Conservation (phyloP, 2,113 vertebrate genomes). For the Carassius gibelio region DNA sequence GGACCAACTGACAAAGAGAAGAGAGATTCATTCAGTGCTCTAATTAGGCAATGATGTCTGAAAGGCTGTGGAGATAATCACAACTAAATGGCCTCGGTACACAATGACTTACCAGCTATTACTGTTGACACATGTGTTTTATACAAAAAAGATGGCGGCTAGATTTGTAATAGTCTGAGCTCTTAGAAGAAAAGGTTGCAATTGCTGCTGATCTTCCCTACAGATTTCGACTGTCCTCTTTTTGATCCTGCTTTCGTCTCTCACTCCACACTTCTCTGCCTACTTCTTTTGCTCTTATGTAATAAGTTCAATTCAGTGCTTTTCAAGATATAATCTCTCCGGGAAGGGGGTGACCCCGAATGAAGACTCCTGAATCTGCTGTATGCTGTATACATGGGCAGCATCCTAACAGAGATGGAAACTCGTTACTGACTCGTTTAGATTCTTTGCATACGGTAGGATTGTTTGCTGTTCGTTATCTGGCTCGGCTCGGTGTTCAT, state of each 20-base stretch:
- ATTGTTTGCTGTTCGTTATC: no score
- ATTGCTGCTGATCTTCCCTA: neutral
- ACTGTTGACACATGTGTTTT: neutral
- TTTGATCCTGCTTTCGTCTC: neutral
- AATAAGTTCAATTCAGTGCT: neutral
- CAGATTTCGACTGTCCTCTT: neutral
- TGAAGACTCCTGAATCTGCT: neutral
- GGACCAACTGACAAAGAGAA: slow-evolving; percentile 71
- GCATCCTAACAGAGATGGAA: neutral
- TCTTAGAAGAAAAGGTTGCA: neutral
- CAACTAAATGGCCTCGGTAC: neutral
- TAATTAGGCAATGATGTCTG: slow-evolving; percentile 15
- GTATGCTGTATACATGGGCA: neutral
- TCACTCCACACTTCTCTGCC: neutral
- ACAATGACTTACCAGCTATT: neutral
- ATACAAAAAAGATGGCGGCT: neutral
- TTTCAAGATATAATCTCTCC: neutral
- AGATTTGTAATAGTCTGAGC: neutral
- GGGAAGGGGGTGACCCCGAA: neutral
- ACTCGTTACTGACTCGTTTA: neutral
- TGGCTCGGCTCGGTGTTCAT: no score
- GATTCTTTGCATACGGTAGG: neutral
- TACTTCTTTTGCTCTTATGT: neutral
- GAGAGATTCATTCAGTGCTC: neutral
- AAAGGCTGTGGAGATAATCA: neutral